Percentiles rank a stretch among this genome's conserved stretches.
phyloP scores from a whole-genome alignment of 1,140 invertebrate genomes.

The Orchestia grillus region DNA sequence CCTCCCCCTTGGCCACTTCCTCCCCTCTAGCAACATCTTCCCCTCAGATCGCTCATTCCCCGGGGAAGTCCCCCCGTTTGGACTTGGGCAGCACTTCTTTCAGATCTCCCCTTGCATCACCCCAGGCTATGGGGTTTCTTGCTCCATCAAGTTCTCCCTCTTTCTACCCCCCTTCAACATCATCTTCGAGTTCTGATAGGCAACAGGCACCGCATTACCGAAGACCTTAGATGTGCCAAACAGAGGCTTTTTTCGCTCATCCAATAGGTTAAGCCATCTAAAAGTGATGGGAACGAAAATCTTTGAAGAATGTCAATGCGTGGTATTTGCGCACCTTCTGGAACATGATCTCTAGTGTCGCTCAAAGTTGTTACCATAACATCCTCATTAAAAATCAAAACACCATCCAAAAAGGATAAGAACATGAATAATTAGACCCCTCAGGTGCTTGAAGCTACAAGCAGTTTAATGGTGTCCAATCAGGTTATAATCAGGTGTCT shows the following conservation, averaged over 20 bases:
- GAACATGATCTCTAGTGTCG: not conserved
- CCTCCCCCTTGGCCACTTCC: slow-evolving; percentile 62
- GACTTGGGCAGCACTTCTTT: slow-evolving; percentile 59
- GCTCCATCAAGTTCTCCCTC: slow-evolving; percentile 13
- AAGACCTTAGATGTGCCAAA: not conserved
- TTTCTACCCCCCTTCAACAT: slow-evolving; percentile 40
- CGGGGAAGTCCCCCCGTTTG: slow-evolving; percentile 60
- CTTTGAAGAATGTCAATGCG: not conserved
- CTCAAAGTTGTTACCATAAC: not conserved
- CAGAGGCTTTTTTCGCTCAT: not conserved
- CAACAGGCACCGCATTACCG: slow-evolving; percentile 21
- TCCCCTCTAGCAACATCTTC: slow-evolving; percentile 58
- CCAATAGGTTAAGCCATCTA: not conserved
- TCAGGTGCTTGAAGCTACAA: too few relatives aligned
- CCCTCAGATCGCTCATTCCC: slow-evolving; percentile 42
- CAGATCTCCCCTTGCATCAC: slow-evolving; percentile 63
- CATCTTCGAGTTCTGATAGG: slow-evolving; percentile 30
- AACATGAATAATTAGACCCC: too few relatives aligned
- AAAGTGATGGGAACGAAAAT: not conserved
- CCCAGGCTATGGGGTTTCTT: slow-evolving; percentile 3
- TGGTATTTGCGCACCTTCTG: not conserved
- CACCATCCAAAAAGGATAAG: too few relatives aligned
- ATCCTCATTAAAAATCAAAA: not conserved
- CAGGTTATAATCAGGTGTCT: too few relatives aligned
- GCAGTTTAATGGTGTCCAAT: too few relatives aligned